phyloP scores from a whole-genome alignment of 2,888 invertebrate genomes.

The Leptopilina syphax region DNA sequence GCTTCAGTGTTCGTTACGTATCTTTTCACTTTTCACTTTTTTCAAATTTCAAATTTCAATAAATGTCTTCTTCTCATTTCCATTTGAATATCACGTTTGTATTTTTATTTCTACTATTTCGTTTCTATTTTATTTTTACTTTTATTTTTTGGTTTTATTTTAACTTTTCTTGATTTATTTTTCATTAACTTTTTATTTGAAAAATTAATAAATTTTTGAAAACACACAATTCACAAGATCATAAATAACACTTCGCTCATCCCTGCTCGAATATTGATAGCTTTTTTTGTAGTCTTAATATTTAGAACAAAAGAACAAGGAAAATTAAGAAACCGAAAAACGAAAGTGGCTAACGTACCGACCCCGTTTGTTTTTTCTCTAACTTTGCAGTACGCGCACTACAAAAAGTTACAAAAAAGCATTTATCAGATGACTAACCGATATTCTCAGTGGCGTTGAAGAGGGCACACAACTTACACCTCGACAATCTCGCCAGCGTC shows the following conservation, averaged over 20 bases:
- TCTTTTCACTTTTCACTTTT: no score
- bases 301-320: not conserved
- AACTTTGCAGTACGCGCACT: slow-evolving; percentile 75
- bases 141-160: not conserved
- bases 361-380: slow-evolving; percentile 69
- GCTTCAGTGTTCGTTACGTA: no score
- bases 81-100: no score
- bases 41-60: no score
- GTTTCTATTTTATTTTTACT: not conserved
- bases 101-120: not conserved
- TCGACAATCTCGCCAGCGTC: slow-evolving; percentile 71
- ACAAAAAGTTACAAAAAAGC: slow-evolving; percentile 76
- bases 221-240: no score
- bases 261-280: slow-evolving; percentile 34
- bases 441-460: slow-evolving; percentile 76
- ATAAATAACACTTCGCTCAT: slow-evolving; percentile 28
- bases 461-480: slow-evolving; percentile 67
- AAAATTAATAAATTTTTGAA: no score
- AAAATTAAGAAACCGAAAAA: not conserved
- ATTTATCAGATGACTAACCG: slow-evolving; percentile 77
- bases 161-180: no score
- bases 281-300: slow-evolving; percentile 10
- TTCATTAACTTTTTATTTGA: no score
- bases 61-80: no score
- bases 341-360: slow-evolving; percentile 67